Evolutionary conservation across 2,888 invertebrate genomes (phyloP).

Genomic region (Stenodera caucasica): DNA sequence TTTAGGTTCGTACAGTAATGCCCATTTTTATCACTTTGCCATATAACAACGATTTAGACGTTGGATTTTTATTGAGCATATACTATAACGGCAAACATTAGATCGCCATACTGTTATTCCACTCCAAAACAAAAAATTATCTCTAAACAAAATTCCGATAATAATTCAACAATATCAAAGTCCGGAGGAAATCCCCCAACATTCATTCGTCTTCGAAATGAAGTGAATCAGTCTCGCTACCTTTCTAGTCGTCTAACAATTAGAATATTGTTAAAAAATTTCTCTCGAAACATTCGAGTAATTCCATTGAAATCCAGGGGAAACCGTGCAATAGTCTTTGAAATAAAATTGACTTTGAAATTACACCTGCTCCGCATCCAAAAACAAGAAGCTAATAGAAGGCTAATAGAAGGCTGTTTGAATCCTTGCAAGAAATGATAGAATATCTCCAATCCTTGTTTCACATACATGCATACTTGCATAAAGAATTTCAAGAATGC

Average conservation of each 20-base stretch:
- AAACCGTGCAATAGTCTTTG: too few species aligned
- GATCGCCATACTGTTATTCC: not conserved
- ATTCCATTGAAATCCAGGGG: too few species aligned
- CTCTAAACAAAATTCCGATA: too few species aligned
- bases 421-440: not conserved
- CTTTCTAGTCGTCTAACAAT: too few species aligned
- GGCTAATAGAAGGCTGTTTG: not conserved
- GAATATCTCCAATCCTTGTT: not conserved
- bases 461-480: not conserved
- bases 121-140: not conserved
- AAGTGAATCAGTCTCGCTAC: too few species aligned
- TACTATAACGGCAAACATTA: slow-evolving; percentile 1
- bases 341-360: not conserved
- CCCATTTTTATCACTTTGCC: slow-evolving; percentile 31
- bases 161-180: too few species aligned
- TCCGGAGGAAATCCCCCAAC: too few species aligned
- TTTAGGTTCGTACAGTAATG: slow-evolving; percentile 29
- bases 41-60: slow-evolving; percentile 19
- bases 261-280: too few species aligned
- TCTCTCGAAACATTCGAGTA: too few species aligned
- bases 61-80: slow-evolving; percentile 12
- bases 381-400: too few species aligned
- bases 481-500: not conserved
- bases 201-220: too few species aligned
- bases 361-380: not conserved